These are phyloP conservation scores for Cyclina sinensis DNA, from an alignment of 1,140 invertebrate species.

Conservation along the genomic window DNA sequence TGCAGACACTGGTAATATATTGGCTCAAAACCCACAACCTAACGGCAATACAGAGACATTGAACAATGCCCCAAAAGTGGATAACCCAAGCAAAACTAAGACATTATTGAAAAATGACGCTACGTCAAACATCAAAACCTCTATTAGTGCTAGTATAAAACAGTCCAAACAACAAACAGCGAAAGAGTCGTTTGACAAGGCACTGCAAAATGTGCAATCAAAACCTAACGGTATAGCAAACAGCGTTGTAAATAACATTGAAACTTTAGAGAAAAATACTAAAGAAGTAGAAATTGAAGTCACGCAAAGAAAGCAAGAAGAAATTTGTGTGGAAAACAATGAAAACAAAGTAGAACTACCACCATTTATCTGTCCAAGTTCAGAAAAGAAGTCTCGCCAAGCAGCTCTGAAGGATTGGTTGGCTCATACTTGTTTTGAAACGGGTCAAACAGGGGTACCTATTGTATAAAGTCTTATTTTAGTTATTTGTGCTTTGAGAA, in stretches of 20 bases:
- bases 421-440: slow-evolving; percentile 54
- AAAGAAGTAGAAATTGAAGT: not conserved
- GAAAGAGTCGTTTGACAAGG: slow-evolving; percentile 47
- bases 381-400: slow-evolving; percentile 72
- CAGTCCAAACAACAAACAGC: not conserved
- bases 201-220: slow-evolving; percentile 24
- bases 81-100: not conserved
- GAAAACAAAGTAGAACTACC: slow-evolving; percentile 52
- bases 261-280: not conserved
- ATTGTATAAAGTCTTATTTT: slow-evolving; percentile 36
- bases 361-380: slow-evolving; percentile 72
- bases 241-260: not conserved
- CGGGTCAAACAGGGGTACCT: slow-evolving; percentile 64
- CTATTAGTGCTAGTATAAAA: not conserved
- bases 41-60: not conserved
- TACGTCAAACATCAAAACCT: not conserved
- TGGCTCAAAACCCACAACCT: not conserved
- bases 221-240: not conserved
- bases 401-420: slow-evolving; percentile 76
- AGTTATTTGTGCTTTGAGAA: too few relatives aligned
- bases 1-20: slow-evolving; percentile 13
- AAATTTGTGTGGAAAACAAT: not conserved
- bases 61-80: slow-evolving; percentile 31
- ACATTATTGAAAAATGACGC: not conserved
- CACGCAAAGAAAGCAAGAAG: slow-evolving; percentile 22